A percentile compares a stretch with the other conserved stretches of the same genome.
phyloP scores from a whole-genome alignment of 2,113 vertebrate species.

The Anguilla japonica region DNA sequence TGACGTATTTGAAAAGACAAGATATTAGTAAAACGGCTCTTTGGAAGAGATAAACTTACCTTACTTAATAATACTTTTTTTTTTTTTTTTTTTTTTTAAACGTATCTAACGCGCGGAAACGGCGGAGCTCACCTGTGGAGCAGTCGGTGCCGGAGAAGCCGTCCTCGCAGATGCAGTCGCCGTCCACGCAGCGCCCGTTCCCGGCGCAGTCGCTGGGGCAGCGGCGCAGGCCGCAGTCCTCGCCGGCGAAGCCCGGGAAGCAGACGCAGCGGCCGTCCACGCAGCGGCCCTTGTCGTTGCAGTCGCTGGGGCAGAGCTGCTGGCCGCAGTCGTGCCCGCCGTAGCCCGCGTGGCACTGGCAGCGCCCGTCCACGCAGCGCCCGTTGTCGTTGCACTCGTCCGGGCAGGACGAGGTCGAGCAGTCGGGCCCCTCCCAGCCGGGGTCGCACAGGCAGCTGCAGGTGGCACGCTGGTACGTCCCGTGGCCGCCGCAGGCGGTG shows the following conservation, averaged over 20 bases:
- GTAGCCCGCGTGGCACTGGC: constrained; percentile 73
- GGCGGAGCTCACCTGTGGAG: constrained; percentile 71
- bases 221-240: constrained; percentile 75
- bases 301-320: constrained; percentile 70
- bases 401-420: constrained; percentile 76
- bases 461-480: constrained; percentile 64
- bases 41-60: too few species aligned
- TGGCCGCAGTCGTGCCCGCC: constrained; percentile 73
- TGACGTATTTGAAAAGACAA: too few species aligned
- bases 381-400: constrained; percentile 76
- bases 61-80: too few species aligned
- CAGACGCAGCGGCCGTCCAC: constrained; percentile 76
- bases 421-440: constrained; percentile 81
- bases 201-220: constrained; percentile 76
- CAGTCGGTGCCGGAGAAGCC: constrained; percentile 81
- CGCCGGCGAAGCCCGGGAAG: constrained; percentile 65
- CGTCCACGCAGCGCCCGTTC: constrained; percentile 79
- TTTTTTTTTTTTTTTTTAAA: too few species aligned
- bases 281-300: constrained; percentile 78
- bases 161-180: constrained; percentile 78
- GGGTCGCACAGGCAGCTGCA: constrained; percentile 76
- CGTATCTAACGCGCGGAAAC: too few species aligned
- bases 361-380: constrained; percentile 70
- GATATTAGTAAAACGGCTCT: too few species aligned
- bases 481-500: constrained; percentile 71